Base-by-base conservation (phyloP, 2,888 invertebrate genomes). In the Meandrusa payeni region DNA sequence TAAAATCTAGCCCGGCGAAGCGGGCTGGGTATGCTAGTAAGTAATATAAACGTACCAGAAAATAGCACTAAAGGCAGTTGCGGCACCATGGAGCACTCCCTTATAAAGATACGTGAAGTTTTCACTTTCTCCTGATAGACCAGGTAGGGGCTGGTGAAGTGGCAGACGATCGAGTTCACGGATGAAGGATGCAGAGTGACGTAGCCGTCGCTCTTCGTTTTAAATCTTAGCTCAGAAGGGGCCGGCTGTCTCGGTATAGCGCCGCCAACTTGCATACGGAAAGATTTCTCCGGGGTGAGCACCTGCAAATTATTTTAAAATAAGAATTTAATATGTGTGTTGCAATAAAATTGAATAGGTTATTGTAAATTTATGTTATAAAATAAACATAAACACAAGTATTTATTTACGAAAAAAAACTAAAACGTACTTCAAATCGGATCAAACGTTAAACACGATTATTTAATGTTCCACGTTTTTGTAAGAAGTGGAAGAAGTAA, bases 111-210 rank as follows among this genome's bases (percentile, higher is more conserved):
- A 57, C 91, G 89, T 2, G 92, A 93, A 0, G 95, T 95, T 66
- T 93, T 93, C 10, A 95, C 91, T 71, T 95, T 95, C 69, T 95
- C 95, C 65, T 95, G 95, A 62, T 92, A 95, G 12, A 95, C 93
- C 26, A 95, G 69, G 63, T 93, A 95, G 0, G 95, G 94, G 61
- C 94, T 93, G 4, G 90, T 79, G 64, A 91, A 95, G 60, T 91
- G 82, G 0, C 90, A 90, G 0, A 91, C 80, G 4, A 77, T 83
- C 1, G 92, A 91, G 68, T 94, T 94, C 0, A 95, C 90, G 0
- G 95, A 95, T 0, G 94, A 93, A 0, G 95, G 95, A 74, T 95
- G 95, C 1, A 95, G 74, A 6, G 89, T 80, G 0, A 95, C 95
- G 60, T 89, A 91, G 10, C 93, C 93, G 72, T 95, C 94, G 24